Evolutionary conservation across 2,888 invertebrate genomes (phyloP), one percentile per base, ranked within the genome.

Genomic region (Synergus gifuensis): DNA sequence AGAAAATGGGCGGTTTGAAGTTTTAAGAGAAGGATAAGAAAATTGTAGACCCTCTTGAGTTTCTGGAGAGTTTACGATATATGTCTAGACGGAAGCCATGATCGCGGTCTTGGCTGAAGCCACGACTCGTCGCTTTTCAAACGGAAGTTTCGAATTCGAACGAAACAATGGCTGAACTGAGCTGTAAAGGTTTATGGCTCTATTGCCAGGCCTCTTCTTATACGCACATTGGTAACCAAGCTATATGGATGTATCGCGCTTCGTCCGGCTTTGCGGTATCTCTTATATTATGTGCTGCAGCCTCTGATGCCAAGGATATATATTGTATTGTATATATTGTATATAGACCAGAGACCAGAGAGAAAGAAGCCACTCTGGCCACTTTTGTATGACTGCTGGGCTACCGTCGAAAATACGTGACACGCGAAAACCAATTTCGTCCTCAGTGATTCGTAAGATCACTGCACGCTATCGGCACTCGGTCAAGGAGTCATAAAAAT

Each of bases 101-200:
- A 58, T 66, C 42, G 62, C 44, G 77, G 69, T 76, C 66, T 66
- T 58, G 69, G 63, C 49, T 78, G 64, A 40, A 78, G 78, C 73
- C 49, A 63, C 67, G 76, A 58, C 78, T 28, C 79, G 79, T 64
- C 66, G 84, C 84, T 81, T 77, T 80, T 78, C 84, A 83, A 89
- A 87, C 89, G 90, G 90, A 91, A 90, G 90, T 91, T 89, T 88
- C 84, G 83, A 87, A 86, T 87, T 87, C 86, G 86, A 87, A 88
- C 87, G 88, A 89, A 89, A 89, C 88, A 88, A 87, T 88, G 84
- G 86, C 83, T 86, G 86, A 86, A 86, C 85, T 79, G 87, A 86
- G 88, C 85, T 83, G 85, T 89, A 88, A 89, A 88, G 84, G 85
- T 91, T 91, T 91, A 90, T 87, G 89, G 88, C 90, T 90, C 88